phyloP scores from a whole-genome alignment of 2,113 vertebrate genomes.

The Bufo gargarizans region DNA sequence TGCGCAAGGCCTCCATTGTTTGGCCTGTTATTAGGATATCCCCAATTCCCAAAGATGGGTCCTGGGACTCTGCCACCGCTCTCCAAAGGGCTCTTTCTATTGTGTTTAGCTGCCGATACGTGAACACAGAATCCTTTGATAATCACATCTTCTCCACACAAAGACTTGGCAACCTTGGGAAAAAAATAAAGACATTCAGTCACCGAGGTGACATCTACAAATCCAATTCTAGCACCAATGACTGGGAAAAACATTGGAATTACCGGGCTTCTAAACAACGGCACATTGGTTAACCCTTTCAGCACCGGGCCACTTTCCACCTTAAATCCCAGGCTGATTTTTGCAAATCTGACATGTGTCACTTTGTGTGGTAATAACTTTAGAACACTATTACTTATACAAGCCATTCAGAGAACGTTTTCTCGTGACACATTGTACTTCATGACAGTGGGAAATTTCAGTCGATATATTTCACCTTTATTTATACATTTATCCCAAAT shows the following conservation, averaged over 20 bases:
- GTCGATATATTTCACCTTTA: no score
- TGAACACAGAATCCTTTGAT: slow-evolving; percentile 92
- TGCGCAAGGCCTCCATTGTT: slow-evolving; percentile 73
- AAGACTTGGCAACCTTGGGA: slow-evolving; percentile 82
- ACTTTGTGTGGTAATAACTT: no score
- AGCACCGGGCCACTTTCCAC: slow-evolving; percentile 74
- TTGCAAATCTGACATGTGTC: no score
- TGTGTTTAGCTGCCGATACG: slow-evolving; percentile 99
- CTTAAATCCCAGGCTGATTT: no score
- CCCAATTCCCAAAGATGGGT: slow-evolving; percentile 87
- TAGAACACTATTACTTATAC: no score
- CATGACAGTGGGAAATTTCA: no score
- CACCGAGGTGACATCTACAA: no score
- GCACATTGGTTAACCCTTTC: slow-evolving; percentile 82
- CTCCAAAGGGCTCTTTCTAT: slow-evolving; percentile 93
- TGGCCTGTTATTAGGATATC: slow-evolving; percentile 79
- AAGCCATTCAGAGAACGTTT: no score
- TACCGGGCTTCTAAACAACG: slow-evolving; percentile 90
- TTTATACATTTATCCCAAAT: no score
- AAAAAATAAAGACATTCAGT: no score
- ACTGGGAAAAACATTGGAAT: slow-evolving; percentile 73
- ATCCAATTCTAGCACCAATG: slow-evolving; percentile 69
- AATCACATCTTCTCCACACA: slow-evolving; percentile 99
- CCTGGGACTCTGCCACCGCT: slow-evolving; percentile 92
- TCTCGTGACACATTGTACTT: no score